Percentiles rank a stretch among this genome's conserved stretches.
These are phyloP conservation scores for Erpobdella octoculata DNA, from an alignment of 2,888 invertebrate genomes.

Conservation along the genomic window DNA sequence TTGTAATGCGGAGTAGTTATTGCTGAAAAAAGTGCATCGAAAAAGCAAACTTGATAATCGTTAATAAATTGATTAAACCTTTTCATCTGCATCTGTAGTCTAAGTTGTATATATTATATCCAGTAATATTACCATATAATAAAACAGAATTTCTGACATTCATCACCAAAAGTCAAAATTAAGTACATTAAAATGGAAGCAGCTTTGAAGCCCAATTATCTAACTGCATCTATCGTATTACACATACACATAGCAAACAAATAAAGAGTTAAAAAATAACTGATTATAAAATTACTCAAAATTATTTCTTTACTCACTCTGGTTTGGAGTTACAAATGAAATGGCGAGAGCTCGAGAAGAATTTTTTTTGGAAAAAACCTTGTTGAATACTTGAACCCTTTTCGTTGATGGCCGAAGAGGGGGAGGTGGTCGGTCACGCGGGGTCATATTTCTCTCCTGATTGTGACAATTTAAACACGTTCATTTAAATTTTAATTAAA, in stretches of 20 bases:
- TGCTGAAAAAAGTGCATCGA: slow-evolving; percentile 37
- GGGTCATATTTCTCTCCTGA: slow-evolving; percentile 43
- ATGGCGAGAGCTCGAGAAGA: slow-evolving; percentile 46
- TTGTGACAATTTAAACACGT: slow-evolving; percentile 16
- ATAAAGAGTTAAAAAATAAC: not conserved
- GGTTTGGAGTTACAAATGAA: slow-evolving; percentile 44
- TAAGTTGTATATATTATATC: no score
- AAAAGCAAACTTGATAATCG: not conserved
- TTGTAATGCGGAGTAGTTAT: slow-evolving; percentile 49
- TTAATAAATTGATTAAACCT: no score
- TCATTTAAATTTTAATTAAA: no score
- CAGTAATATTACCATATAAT: no score
- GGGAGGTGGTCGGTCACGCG: slow-evolving; percentile 40
- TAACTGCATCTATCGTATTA: not conserved
- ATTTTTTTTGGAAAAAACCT: slow-evolving; percentile 45
- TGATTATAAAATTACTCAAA: not conserved
- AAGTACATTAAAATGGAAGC: no score
- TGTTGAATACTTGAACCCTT: slow-evolving; percentile 49
- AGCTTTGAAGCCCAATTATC: no score
- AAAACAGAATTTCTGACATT: no score
- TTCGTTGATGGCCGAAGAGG: slow-evolving; percentile 52
- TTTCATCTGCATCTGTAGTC: no score
- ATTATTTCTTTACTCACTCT: not conserved
- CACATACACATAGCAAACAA: not conserved
- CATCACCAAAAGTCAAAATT: no score